phyloP scores from a whole-genome alignment of 2,113 vertebrate species.

The Chinchilla lanigera region DNA sequence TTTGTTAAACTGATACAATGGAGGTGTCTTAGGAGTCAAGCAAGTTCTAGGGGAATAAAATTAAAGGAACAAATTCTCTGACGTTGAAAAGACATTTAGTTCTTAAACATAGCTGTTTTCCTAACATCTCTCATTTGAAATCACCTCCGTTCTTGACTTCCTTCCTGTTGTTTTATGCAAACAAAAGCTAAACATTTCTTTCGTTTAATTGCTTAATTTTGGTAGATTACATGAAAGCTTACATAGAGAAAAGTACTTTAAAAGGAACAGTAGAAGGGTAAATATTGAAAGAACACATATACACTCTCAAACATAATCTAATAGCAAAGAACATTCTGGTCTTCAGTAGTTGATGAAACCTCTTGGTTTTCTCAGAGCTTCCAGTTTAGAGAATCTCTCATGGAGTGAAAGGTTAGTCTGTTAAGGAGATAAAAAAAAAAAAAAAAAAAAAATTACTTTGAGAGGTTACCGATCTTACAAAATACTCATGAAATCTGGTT shows the following conservation, averaged over 20 bases:
- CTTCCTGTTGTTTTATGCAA: constrained; percentile 28
- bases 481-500: constrained; percentile 24
- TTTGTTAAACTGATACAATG: background rate
- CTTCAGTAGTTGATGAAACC: constrained; percentile 51
- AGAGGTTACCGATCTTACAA: background rate
- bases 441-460: constrained; percentile 15
- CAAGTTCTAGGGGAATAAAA: constrained; percentile 16
- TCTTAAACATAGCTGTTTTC: constrained; percentile 6
- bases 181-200: constrained; percentile 51
- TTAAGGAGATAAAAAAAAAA: constrained; percentile 79
- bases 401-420: constrained; percentile 89
- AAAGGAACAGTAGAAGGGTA: background rate
- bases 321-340: constrained; percentile 80
- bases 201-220: background rate
- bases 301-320: background rate
- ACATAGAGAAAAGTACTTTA: constrained; percentile 22
- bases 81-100: background rate
- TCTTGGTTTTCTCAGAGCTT: constrained; percentile 79
- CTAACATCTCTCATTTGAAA: background rate
- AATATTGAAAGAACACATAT: background rate
- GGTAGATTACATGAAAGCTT: background rate
- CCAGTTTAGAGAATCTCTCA: constrained; percentile 89
- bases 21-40: constrained; percentile 5
- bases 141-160: background rate
- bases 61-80: background rate